Percentiles rank a stretch among this genome's conserved stretches.
Conservation (phyloP, 1,140 invertebrate species). For the Aphelinus certus region DNA sequence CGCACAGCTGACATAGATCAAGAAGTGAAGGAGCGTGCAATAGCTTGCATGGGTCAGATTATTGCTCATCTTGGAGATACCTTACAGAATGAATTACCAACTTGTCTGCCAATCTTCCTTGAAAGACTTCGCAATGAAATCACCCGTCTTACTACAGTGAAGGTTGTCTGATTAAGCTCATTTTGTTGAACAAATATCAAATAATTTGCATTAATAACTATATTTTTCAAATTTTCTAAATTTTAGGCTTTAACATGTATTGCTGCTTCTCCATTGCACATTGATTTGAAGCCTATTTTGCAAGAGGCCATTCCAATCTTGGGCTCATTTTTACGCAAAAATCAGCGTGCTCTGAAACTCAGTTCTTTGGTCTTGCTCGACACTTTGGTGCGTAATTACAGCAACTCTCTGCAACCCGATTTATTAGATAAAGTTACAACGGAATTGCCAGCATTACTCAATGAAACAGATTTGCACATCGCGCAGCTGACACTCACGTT, state of each 20-base stretch:
- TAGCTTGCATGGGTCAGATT: constrained; percentile 96
- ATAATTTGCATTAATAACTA: not conserved
- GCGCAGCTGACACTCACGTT: constrained; percentile 88
- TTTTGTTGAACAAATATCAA: not conserved
- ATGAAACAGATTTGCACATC: constrained; percentile 94
- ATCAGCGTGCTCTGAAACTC: constrained; percentile 94
- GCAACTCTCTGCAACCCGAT: constrained; percentile 73
- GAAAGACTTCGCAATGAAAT: constrained; percentile 97
- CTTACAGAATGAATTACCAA: constrained; percentile 76
- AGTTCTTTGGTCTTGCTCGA: constrained; percentile 91
- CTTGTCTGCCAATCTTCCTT: constrained; percentile 92
- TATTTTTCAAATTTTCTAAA: not conserved
- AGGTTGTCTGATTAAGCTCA: constrained; percentile 56
- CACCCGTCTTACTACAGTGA: constrained; percentile 94
- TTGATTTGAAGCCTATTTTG: constrained; percentile 78
- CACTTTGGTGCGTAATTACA: constrained; percentile 88
- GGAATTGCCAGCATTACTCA: constrained; percentile 89
- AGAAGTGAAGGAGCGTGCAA: constrained; percentile 97
- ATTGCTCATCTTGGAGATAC: constrained; percentile 90
- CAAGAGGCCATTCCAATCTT: constrained; percentile 87
- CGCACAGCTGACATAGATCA: constrained; percentile 97
- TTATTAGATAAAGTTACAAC: constrained; percentile 81
- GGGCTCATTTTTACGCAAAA: constrained; percentile 95
- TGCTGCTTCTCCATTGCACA: constrained; percentile 87
- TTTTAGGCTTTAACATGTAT: constrained; percentile 86